A percentile compares a stretch with the other conserved stretches of the same genome.
These are phyloP conservation scores for Pegea sp. DNA, from an alignment of 23 tunicate species.

Conservation along the genomic window DNA sequence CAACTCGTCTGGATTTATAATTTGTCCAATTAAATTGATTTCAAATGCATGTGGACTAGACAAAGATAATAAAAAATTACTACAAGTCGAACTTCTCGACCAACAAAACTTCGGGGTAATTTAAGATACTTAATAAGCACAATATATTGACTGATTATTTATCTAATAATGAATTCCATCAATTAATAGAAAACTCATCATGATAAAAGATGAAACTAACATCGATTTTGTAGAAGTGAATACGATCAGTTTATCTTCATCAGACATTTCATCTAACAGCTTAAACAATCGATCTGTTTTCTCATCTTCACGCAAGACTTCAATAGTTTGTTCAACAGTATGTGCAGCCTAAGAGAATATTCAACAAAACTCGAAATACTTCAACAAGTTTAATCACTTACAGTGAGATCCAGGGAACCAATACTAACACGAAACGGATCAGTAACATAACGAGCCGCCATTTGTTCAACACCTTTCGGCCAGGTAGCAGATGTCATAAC, in stretches of 20 bases:
- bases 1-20: no score
- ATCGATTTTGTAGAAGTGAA: slow-evolving; percentile 46
- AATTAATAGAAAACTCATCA: no score
- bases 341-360: slow-evolving; percentile 32
- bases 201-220: slow-evolving; percentile 16
- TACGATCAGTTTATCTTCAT: slow-evolving; percentile 45
- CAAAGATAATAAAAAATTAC: no score
- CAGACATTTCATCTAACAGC: slow-evolving; percentile 36
- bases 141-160: no score
- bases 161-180: no score
- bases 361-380: background rate
- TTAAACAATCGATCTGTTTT: slow-evolving; percentile 33
- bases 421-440: slow-evolving; percentile 74
- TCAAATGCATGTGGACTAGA: no score
- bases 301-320: slow-evolving; percentile 56
- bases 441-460: slow-evolving; percentile 41
- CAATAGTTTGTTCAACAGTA: slow-evolving; percentile 72
- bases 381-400: slow-evolving; percentile 3
- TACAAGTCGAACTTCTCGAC: no score
- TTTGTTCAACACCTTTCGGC: slow-evolving; percentile 68
- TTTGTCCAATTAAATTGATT: no score
- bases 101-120: no score
- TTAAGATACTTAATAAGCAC: no score
- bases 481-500: slow-evolving; percentile 99
- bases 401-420: slow-evolving; percentile 80